phyloP scores from a whole-genome alignment of 1,140 invertebrate genomes.

The Epicauta chinensis region DNA sequence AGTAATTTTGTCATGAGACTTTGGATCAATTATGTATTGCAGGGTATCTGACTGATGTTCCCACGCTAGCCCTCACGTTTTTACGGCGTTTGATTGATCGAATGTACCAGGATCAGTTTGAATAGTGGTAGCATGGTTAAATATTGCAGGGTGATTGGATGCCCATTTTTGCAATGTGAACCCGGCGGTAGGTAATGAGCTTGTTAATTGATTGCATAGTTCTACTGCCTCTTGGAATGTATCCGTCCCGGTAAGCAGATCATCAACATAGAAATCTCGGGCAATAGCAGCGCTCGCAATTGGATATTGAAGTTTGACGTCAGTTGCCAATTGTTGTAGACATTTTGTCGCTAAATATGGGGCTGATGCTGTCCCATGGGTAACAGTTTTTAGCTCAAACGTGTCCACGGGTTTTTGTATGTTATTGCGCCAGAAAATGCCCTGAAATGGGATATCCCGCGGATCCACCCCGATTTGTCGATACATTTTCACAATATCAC shows the following conservation, averaged over 20 bases:
- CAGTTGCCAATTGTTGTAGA: constrained; percentile 24
- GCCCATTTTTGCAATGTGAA: constrained; percentile 42
- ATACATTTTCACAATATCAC: constrained; percentile 42
- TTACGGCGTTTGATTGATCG: too few species aligned
- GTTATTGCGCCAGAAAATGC: constrained; percentile 41
- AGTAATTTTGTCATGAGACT: constrained; percentile 16
- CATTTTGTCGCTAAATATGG: constrained; percentile 28
- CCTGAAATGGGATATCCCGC: constrained; percentile 37
- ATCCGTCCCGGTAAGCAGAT: constrained; percentile 35
- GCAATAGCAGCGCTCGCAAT: constrained; percentile 14
- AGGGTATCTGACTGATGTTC: too few species aligned
- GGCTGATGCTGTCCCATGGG: constrained; percentile 31
- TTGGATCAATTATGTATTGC: too few species aligned
- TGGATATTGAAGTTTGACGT: constrained; percentile 19
- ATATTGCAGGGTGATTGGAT: too few species aligned
- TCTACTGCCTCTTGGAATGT: constrained; percentile 11
- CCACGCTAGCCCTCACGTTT: too few species aligned
- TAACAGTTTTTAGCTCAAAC: constrained; percentile 32
- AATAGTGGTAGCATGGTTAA: too few species aligned
- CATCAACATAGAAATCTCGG: constrained; percentile 40
- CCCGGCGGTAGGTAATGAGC: neutral
- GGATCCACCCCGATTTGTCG: constrained; percentile 34
- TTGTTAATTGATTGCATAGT: constrained; percentile 9
- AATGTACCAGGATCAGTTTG: too few species aligned
- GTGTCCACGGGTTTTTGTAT: neutral